Evolutionary conservation across 1,140 invertebrate genomes (phyloP), one percentile per base, ranked within the genome.

Genomic region (Lasioglossum albipes): DNA sequence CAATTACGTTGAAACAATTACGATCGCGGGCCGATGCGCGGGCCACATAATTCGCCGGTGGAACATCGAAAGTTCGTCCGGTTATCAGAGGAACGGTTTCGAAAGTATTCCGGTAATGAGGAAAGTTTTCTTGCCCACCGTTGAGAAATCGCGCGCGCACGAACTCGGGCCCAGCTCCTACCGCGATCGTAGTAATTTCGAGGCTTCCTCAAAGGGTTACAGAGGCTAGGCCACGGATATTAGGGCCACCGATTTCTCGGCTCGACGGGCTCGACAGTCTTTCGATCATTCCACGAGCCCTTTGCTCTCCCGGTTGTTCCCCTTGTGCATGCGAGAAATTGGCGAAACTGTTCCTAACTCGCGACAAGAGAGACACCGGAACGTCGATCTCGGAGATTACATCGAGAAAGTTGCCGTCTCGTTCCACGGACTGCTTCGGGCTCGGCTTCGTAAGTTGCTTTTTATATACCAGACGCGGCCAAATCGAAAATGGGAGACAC

Each of bases 61-160:
- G 75, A 75, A 79, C 57, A 42, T 66, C 42, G 36, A 85, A 86
- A 85, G 72, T 75, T 85, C 68, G 72, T 75, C 71, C 59, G 72
- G 57, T 86, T 86, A 86, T 82, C 83, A 84, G 62, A 27, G 45
- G 20, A 71, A 69, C 75, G 61, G 52, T 79, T 86, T 67, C 41
- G 52, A 78, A 86, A 85, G 83, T 86, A 82, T 85, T 82, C 64
- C 70, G 61, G 72, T 85, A 85, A 86, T 71, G 80, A 86, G 72
- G 62, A 82, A 86, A 86, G 79, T 86, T 85, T 73, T 61, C 27
- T 71, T 49, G 41, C 10, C 67, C 36, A 36, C 16, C 20, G 59
- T 18, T 13, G 54, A 64, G 49, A 62, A 84, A 84, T 82, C 65
- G 68, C 73, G 59, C 36, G 18, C 54, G 7, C 57, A 59, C 57